Evolutionary conservation across 2,888 invertebrate genomes (phyloP).

Genomic region (Calameuta filiformis): DNA sequence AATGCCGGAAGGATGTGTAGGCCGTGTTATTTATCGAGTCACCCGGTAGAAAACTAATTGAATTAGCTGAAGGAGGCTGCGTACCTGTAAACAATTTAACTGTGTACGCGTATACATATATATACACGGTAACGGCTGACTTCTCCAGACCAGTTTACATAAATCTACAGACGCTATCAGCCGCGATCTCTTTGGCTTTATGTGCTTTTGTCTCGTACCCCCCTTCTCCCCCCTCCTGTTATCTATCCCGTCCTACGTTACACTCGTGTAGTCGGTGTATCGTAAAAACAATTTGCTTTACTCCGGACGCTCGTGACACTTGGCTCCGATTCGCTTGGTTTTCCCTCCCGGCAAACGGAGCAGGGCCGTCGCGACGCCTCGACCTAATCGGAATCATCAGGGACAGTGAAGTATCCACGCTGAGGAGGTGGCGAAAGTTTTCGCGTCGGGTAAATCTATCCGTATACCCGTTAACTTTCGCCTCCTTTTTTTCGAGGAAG

Average conservation of each 20-base stretch:
- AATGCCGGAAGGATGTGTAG: conserved; percentile 4
- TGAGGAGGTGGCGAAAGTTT: no score
- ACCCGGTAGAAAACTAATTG: conserved; percentile 33
- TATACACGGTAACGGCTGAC: not conserved
- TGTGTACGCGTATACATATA: not conserved
- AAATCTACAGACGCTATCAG: conserved; percentile 33
- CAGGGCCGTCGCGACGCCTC: not conserved
- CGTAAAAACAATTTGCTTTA: conserved; percentile 2
- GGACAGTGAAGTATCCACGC: no score
- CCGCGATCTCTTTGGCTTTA: conserved; percentile 29
- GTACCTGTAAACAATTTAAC: not conserved
- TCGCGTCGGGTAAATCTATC: no score
- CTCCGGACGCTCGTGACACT: not conserved
- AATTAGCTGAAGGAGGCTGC: conserved; percentile 13
- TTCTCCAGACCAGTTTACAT: conserved; percentile 33
- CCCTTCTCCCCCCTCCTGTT: conserved; percentile 25
- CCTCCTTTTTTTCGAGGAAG: no score
- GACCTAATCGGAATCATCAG: not conserved
- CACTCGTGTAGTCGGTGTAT: conserved; percentile 25
- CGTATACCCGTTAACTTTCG: no score
- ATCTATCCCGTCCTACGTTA: conserved; percentile 30
- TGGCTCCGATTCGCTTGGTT: not conserved
- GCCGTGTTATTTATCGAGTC: conserved; percentile 27
- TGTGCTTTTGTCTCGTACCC: conserved; percentile 32
- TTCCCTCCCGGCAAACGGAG: not conserved